A percentile compares a stretch with the other conserved stretches of the same genome.
Evolutionary conservation across 37 sponge, comb jelly and placozoan genomes (phyloP).

Genomic region (Agelas oroides): DNA sequence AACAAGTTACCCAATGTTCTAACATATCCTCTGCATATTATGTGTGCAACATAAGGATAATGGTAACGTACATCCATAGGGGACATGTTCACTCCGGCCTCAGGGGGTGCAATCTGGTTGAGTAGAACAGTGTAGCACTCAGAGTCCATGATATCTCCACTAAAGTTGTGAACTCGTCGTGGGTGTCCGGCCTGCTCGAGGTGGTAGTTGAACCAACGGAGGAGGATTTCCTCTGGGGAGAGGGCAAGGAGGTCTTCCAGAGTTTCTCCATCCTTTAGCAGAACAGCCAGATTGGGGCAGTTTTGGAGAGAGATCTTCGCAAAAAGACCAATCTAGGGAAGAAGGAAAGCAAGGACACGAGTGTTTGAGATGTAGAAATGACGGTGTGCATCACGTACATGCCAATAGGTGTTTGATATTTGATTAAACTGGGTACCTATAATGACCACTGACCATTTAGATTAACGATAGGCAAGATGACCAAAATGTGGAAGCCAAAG

Average conservation of each 20-base stretch:
- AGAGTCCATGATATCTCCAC: conserved; percentile 91
- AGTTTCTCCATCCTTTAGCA: conserved; percentile 86
- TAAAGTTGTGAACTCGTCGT: conserved; percentile 90
- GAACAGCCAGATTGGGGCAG: conserved; percentile 87
- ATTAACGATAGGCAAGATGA: too few species aligned
- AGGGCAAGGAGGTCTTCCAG: conserved; percentile 88
- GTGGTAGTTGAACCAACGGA: conserved; percentile 99
- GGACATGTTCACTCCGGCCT: conserved; percentile 76
- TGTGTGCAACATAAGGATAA: too few species aligned
- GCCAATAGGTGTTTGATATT: too few species aligned
- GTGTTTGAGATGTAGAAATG: too few species aligned
- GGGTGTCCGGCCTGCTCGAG: conserved; percentile 88
- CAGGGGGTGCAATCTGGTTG: conserved; percentile 87
- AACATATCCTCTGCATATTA: too few species aligned
- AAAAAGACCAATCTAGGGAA: conserved; percentile 88
- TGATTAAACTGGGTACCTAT: too few species aligned
- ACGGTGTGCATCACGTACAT: too few species aligned
- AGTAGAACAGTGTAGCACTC: conserved; percentile 91
- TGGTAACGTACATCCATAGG: conserved; percentile 69
- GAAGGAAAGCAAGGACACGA: too few species aligned
- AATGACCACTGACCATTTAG: too few species aligned
- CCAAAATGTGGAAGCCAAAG: too few species aligned
- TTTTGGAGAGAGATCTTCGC: conserved; percentile 96
- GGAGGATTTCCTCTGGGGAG: conserved; percentile 96
- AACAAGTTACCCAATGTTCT: too few species aligned